Base-by-base conservation (phyloP, 2,888 invertebrate species). In the Zonitis immaculata region DNA sequence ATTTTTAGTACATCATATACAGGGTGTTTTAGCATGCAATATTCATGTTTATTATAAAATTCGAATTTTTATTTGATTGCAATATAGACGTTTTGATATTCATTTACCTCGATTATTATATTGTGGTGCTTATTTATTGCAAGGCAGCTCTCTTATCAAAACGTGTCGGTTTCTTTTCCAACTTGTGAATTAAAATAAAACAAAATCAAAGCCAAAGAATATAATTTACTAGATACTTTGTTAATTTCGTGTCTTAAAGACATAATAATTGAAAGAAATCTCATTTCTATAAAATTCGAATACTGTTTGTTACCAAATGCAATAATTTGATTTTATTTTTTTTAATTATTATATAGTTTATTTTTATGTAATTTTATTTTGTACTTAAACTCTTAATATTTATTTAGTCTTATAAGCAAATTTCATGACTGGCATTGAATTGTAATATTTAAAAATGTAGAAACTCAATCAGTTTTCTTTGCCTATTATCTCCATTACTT, bases 231-330 rank as follows among this genome's bases (percentile, higher is more conserved):
- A 6, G 8, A 18, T 9, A 35, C 16, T 35, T 35, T 35, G 14
- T 7, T 18, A 9, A 11, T 35, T 18, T 35, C 7, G 6, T 35
- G 35, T 35, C 35, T 6, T n/a, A n/a, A 35, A 35, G 35, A 35
- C 18, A 8, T 35, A 3, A 35, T 35, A 18, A 18, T 35, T 35
- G 1, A 14, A 35, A 35, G 4, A 35, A 14, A 32, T 8, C 9
- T n/a, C n/a, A n/a, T n/a, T 30, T n/a, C 3, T 8, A 30, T n/a
- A 35, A 35, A 35, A 8, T 16, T 11, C 3, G 18, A 35, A 35
- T 35, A 35, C 35, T n/a, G n/a, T n/a, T n/a, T 57, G 64, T 63
- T 65, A 65, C 61, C 64, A 61, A 57, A 61, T 60, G 61, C 62
- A 60, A 64, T 62, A 63, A 44, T 53, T 58, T 59, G 51, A 56